Percentiles rank a stretch among this genome's conserved stretches.
Evolutionary conservation across 2,888 invertebrate species (phyloP).

Genomic region (Diplazon laetatorius): DNA sequence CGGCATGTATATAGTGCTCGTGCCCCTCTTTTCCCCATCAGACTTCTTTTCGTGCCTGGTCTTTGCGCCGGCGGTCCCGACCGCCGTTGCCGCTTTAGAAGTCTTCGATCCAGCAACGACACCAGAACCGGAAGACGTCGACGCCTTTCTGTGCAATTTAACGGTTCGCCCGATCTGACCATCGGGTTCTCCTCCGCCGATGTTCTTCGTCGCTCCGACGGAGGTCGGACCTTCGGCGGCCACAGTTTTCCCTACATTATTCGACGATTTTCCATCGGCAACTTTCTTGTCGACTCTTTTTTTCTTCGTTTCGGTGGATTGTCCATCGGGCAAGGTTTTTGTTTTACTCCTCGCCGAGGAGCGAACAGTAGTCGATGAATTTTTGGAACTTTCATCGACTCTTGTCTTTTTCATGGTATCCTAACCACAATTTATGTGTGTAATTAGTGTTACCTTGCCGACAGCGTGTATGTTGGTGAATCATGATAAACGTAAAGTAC

Average conservation of each 20-base stretch:
- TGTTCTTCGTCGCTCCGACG: not conserved
- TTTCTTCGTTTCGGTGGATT: slow-evolving; percentile 25
- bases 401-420: slow-evolving; percentile 51
- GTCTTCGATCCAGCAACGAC: not conserved
- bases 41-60: slow-evolving; percentile 17
- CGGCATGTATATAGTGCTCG: slow-evolving; percentile 75
- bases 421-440: slow-evolving; percentile 10
- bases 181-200: slow-evolving; percentile 25
- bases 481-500: slow-evolving; percentile 26
- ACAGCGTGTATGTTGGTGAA: slow-evolving; percentile 3
- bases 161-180: not conserved
- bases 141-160: slow-evolving; percentile 20
- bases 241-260: slow-evolving; percentile 3
- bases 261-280: not conserved
- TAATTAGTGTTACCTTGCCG: slow-evolving; percentile 12
- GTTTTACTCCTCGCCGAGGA: slow-evolving; percentile 19
- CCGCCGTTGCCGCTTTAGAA: not conserved
- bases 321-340: not conserved
- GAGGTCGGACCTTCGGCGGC: not conserved
- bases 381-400: slow-evolving; percentile 44
- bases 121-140: slow-evolving; percentile 9
- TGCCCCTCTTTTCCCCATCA: slow-evolving; percentile 75
- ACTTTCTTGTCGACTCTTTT: slow-evolving; percentile 23
- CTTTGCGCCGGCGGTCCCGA: slow-evolving; percentile 7
- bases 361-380: not conserved